These are phyloP conservation scores for Ridgeia piscesae DNA, from an alignment of 1,140 invertebrate species.

Conservation along the genomic window DNA sequence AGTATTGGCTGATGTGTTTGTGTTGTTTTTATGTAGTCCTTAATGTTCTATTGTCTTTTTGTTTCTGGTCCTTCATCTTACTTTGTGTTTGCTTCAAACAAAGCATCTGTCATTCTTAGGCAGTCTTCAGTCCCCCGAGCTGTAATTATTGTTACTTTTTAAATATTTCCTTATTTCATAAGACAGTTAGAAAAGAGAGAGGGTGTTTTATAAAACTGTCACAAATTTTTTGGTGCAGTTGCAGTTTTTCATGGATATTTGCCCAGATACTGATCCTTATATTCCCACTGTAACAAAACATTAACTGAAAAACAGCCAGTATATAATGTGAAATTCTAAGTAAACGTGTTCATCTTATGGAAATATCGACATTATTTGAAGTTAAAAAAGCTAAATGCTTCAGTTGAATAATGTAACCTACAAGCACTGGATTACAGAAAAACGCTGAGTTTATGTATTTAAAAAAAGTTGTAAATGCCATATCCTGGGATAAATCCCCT, in stretches of 20 bases:
- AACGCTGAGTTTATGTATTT: not conserved
- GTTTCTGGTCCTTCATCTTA: not conserved
- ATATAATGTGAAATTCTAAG: not conserved
- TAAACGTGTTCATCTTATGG: not conserved
- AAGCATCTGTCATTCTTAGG: not conserved
- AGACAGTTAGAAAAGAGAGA: no score
- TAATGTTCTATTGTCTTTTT: not conserved
- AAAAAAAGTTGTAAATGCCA: no score
- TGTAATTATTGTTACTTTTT: not conserved
- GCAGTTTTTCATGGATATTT: not conserved
- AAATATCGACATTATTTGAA: not conserved
- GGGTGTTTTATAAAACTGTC: not conserved
- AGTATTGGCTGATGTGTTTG: not conserved
- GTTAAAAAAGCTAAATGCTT: not conserved
- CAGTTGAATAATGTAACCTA: not conserved
- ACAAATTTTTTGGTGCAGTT: not conserved
- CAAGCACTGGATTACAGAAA: no score
- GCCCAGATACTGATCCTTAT: not conserved
- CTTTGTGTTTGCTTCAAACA: not conserved
- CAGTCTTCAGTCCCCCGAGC: not conserved
- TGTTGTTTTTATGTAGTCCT: not conserved
- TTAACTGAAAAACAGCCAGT: not conserved
- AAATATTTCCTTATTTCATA: not conserved
- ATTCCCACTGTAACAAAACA: not conserved
- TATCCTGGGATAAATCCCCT: no score